Conservation (phyloP, 1,140 invertebrate genomes). For the Leptoteleia sp. region DNA sequence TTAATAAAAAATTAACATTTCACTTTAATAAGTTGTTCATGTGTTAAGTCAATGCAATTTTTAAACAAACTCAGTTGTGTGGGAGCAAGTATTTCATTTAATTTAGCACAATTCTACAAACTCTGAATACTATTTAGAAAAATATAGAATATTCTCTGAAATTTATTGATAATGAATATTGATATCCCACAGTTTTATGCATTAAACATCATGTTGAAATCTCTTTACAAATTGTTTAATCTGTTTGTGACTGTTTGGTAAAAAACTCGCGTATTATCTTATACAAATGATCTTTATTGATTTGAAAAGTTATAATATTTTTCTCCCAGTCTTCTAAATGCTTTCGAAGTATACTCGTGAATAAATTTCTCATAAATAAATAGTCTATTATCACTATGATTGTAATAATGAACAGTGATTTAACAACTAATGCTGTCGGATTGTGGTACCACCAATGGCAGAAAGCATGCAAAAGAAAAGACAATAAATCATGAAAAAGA, state of each 20-base stretch:
- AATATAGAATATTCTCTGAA: no score
- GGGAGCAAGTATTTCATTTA: no score
- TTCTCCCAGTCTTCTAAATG: neutral
- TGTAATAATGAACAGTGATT: slow-evolving; percentile 17
- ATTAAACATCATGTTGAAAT: neutral
- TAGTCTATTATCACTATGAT: slow-evolving; percentile 28
- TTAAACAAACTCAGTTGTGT: no score
- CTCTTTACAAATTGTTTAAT: neutral
- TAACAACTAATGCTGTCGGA: slow-evolving; percentile 22
- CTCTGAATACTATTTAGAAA: no score
- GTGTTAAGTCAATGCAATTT: no score
- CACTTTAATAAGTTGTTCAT: no score
- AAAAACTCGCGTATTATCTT: neutral
- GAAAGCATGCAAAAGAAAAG: slow-evolving; percentile 27
- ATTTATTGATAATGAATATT: no score
- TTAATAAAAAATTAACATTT: no score
- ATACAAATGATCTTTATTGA: neutral
- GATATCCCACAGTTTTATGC: no score
- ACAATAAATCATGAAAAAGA: slow-evolving; percentile 19
- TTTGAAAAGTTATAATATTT: neutral
- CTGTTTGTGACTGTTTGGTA: no score
- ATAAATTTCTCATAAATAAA: slow-evolving; percentile 16
- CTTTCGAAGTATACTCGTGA: slow-evolving; percentile 2
- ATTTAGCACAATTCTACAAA: no score
- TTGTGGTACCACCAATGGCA: slow-evolving; percentile 40